Conservation (phyloP, 2,113 vertebrate genomes). For the Pristiophorus japonicus region DNA sequence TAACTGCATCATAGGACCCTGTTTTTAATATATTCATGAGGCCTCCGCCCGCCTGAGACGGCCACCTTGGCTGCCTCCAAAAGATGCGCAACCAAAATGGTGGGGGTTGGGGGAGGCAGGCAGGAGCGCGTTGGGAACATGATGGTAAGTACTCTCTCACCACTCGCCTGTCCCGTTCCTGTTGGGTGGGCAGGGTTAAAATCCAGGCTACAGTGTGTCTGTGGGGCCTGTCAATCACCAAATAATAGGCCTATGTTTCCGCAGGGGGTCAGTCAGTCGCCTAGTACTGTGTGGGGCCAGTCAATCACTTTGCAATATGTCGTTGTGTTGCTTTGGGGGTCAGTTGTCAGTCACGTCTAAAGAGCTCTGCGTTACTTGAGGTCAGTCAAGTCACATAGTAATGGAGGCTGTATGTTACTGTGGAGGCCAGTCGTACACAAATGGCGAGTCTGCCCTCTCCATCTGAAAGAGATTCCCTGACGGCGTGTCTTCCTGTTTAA, state of each 20-base stretch:
- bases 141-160: neutral
- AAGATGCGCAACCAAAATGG: neutral
- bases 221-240: neutral
- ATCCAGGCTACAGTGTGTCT: neutral
- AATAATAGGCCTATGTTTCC: constrained; percentile 1
- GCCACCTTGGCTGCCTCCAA: neutral
- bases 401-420: neutral
- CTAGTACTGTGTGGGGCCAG: constrained; percentile 17
- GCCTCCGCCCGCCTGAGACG: neutral
- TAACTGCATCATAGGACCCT: neutral
- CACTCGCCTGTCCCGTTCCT: neutral
- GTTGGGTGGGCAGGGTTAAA: no score
- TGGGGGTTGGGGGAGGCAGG: neutral
- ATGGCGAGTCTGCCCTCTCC: no score
- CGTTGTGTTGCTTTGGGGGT: neutral
- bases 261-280: neutral
- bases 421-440: neutral
- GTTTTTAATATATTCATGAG: neutral
- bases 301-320: constrained; percentile 8
- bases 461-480: neutral
- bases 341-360: neutral
- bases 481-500: neutral
- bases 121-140: neutral
- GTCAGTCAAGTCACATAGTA: neutral
- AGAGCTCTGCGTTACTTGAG: neutral